These are phyloP conservation scores for Noturus placidus DNA, from an alignment of 2,113 vertebrate species.

Conservation along the genomic window DNA sequence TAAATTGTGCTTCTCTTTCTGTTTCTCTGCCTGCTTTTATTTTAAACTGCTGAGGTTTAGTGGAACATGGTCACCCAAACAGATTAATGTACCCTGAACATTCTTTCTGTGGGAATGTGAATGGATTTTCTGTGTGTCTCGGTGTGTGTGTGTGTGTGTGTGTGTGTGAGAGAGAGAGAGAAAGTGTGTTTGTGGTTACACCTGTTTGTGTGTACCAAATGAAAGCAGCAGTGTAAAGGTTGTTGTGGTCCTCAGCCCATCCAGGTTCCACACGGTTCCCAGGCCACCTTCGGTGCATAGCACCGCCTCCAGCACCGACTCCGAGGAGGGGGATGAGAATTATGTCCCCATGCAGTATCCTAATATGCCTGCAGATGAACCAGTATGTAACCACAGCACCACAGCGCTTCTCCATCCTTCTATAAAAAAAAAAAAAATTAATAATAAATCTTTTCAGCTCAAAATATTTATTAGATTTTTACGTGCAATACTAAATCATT, in stretches of 20 bases:
- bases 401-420: slow-evolving; percentile 60
- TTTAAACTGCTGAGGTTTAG: background rate
- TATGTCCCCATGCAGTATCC: slow-evolving; percentile 92
- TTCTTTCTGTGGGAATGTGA: slow-evolving; percentile 35
- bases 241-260: slow-evolving; percentile 83
- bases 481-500: background rate
- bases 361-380: slow-evolving; percentile 89
- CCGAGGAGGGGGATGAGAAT: slow-evolving; percentile 94
- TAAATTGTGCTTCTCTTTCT: slow-evolving; percentile 4
- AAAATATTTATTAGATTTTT: background rate
- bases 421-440: background rate
- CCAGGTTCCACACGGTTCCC: slow-evolving; percentile 89
- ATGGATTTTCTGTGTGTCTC: slow-evolving; percentile 10
- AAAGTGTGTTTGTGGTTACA: slow-evolving; percentile 13
- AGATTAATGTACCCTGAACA: background rate
- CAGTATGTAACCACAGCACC: slow-evolving; percentile 83
- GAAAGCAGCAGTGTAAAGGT: slow-evolving; percentile 44
- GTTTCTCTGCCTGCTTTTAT: slow-evolving; percentile 9
- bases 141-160: slow-evolving; percentile 18
- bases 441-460: background rate
- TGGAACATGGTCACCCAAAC: background rate
- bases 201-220: slow-evolving; percentile 19
- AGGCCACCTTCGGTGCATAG: slow-evolving; percentile 96
- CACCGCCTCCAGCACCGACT: slow-evolving; percentile 97
- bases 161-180: background rate